Conservation (phyloP, 2,797 vertebrate genomes). For the Microctenopoma stevenorrisi region DNA sequence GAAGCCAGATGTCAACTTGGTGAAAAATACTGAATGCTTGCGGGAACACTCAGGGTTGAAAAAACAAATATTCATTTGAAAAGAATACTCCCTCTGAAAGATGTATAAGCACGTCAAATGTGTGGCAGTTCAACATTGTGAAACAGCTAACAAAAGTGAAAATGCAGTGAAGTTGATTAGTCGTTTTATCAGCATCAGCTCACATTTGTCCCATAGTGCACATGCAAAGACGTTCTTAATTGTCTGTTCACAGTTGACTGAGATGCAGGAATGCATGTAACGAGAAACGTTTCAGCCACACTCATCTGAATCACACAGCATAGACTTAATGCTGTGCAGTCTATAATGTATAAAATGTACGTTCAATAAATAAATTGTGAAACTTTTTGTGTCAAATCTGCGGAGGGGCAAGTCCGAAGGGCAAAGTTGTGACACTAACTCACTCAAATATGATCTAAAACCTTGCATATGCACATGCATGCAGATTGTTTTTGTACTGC, state of each 20-base stretch:
- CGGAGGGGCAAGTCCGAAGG: not conserved
- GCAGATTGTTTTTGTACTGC: not conserved
- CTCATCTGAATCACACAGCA: constrained; percentile 40
- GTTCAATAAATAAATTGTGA: constrained; percentile 2
- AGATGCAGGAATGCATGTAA: constrained; percentile 62
- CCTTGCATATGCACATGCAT: not conserved
- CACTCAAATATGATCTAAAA: not conserved
- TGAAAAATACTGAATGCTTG: constrained; percentile 13
- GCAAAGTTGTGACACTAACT: not conserved
- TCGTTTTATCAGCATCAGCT: constrained; percentile 28
- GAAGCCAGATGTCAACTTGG: constrained; percentile 16
- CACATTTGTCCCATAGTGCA: constrained; percentile 14
- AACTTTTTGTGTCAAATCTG: constrained; percentile 16
- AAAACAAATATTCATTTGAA: constrained; percentile 8
- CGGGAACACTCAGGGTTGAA: not conserved
- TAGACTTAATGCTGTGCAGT: constrained; percentile 24
- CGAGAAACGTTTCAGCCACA: constrained; percentile 45
- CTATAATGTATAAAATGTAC: constrained; percentile 6
- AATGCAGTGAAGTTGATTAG: constrained; percentile 53
- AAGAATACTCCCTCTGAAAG: not conserved
- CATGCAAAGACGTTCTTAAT: constrained; percentile 47
- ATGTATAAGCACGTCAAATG: constrained; percentile 11
- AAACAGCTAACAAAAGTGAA: constrained; percentile 4
- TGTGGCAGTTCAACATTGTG: constrained; percentile 1
- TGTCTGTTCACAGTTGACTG: constrained; percentile 56